These are phyloP conservation scores for Cephalopachus bancanus DNA, from an alignment of 2,797 vertebrate genomes.

Conservation along the genomic window DNA sequence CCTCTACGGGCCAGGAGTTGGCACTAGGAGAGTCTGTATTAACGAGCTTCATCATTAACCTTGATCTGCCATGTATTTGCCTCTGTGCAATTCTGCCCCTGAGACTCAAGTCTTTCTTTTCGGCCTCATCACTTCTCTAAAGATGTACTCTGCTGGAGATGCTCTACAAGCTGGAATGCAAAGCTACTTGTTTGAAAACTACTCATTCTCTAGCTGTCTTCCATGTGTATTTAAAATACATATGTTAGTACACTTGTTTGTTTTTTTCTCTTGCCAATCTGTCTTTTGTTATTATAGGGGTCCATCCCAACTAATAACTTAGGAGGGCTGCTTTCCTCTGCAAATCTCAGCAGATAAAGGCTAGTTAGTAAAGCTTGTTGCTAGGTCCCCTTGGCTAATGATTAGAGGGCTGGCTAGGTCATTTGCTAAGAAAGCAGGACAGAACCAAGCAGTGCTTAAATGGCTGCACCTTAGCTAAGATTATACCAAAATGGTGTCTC, in stretches of 20 bases:
- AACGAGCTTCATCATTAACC: neutral
- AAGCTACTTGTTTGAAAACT: neutral
- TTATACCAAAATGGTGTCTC: too few relatives aligned
- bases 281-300: neutral
- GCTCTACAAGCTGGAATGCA: neutral
- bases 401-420: too few relatives aligned
- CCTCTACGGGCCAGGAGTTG: neutral
- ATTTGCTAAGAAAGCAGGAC: too few relatives aligned
- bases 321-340: neutral
- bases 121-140: neutral
- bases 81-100: neutral
- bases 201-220: neutral
- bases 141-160: neutral
- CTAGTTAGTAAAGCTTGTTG: neutral
- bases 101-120: neutral
- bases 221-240: neutral
- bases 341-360: neutral
- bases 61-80: neutral
- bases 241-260: neutral
- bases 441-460: too few relatives aligned
- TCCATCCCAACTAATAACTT: neutral
- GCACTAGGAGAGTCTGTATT: neutral
- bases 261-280: neutral
- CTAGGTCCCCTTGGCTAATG: too few relatives aligned
- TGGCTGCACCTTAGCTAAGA: too few relatives aligned